These are phyloP conservation scores for Nylanderia fulva DNA, from an alignment of 1,140 invertebrate genomes.

Conservation along the genomic window DNA sequence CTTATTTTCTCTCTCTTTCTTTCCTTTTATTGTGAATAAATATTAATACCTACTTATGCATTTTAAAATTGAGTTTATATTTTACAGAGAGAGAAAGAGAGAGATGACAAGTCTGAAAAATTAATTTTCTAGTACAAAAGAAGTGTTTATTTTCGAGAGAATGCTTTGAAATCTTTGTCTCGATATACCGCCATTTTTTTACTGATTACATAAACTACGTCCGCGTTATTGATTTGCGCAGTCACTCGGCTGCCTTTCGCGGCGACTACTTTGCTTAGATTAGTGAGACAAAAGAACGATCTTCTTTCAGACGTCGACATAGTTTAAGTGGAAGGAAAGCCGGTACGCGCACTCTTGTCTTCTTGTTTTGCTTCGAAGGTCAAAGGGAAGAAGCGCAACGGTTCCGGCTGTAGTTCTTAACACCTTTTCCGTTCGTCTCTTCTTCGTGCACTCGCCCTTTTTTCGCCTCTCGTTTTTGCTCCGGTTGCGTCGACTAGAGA, in stretches of 20 bases:
- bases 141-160: background rate
- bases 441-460: background rate
- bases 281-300: slow-evolving; percentile 41
- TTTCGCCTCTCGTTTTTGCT: slow-evolving; percentile 28
- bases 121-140: background rate
- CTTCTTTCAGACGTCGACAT: slow-evolving; percentile 14
- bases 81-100: background rate
- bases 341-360: slow-evolving; percentile 14
- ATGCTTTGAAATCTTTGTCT: slow-evolving; percentile 17
- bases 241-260: slow-evolving; percentile 18
- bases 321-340: slow-evolving; percentile 31
- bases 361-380: slow-evolving; percentile 44
- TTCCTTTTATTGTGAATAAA: background rate
- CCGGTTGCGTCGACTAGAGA: slow-evolving; percentile 19
- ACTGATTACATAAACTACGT: slow-evolving; percentile 35
- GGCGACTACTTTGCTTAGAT: slow-evolving; percentile 40
- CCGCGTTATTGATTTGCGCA: slow-evolving; percentile 45
- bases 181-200: background rate
- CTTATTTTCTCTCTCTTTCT: background rate
- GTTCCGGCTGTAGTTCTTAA: slow-evolving; percentile 41
- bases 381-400: slow-evolving; percentile 58
- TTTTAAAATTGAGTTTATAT: background rate
- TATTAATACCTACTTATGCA: background rate
- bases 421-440: slow-evolving; percentile 30
- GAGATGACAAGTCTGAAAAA: background rate